Evolutionary conservation across 2,113 vertebrate species (phyloP).

Genomic region (Noctilio leporinus): DNA sequence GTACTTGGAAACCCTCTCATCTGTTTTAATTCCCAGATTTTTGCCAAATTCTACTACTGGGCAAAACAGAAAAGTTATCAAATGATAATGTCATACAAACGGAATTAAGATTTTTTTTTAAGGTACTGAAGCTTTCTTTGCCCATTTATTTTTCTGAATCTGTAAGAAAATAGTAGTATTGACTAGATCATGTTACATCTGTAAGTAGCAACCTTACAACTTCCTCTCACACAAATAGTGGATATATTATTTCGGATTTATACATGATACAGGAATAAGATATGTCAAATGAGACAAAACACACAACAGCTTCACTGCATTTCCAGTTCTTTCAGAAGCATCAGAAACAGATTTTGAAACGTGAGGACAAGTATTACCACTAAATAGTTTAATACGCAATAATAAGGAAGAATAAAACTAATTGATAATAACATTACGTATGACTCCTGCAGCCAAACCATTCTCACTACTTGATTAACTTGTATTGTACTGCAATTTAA

Average conservation of each 20-base stretch:
- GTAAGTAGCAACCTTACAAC: not conserved
- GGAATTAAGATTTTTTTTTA: not conserved
- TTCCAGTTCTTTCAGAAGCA: not conserved
- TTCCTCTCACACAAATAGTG: not conserved
- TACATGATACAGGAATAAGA: not conserved
- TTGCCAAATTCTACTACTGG: not conserved
- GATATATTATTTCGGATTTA: not conserved
- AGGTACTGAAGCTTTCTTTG: not conserved
- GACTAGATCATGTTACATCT: not conserved
- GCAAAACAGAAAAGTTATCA: not conserved
- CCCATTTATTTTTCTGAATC: not conserved
- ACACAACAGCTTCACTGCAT: not conserved
- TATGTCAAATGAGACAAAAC: not conserved
- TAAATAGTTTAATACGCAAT: conserved; percentile 7
- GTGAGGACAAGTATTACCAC: not conserved
- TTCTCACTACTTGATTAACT: not conserved
- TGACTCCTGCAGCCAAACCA: not conserved
- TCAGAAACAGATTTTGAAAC: not conserved
- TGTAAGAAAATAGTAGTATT: not conserved
- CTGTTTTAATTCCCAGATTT: not conserved
- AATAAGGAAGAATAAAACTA: not conserved
- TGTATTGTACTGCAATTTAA: not conserved
- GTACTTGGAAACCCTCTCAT: not conserved
- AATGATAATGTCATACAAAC: not conserved
- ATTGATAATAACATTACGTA: not conserved